Evolutionary conservation across 2,797 vertebrate genomes (phyloP), one percentile per base, ranked within the genome.

Genomic region (Urosaurus nigricauda): DNA sequence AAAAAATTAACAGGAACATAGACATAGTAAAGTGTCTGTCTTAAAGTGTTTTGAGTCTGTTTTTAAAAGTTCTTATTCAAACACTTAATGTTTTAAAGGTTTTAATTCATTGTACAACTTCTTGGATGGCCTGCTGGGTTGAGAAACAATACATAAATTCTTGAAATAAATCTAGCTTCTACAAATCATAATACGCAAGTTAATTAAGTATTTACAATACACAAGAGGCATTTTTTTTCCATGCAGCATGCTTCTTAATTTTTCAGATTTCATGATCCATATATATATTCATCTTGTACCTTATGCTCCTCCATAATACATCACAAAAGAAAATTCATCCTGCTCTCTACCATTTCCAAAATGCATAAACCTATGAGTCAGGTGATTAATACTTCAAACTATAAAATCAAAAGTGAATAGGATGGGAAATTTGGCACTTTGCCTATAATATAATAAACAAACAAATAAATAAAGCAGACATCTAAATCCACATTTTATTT

Each of bases 221-320:
- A 85, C 85, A 93, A 68, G 94, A 85, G 83, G 79, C 2, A 87
- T 79, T 81, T 91, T 11, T 43, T 88, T n/a, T n/a, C n/a, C 77
- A 89, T 75, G 1, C 91, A 91, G 88, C 68, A 78, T 68, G 37
- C 89, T 84, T 35, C 29, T 47, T 79, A 94, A 95, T 92, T 91
- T 70, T 88, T 86, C 56, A 91, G 29, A 40, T 87, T 94, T 95
- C 88, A 89, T 86, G 90, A 90, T 60, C 35, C 90, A 3, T n/a
- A 70, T 2, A 53, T 73, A n/a, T 85, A 88, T 85, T 88, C 88
- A 90, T 91, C 53, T 87, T 91, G 1, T 0, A 0, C 51, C 87
- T 89, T 87, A 73, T 88, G 92, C 93, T 87, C 89, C n/a, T 79
- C 35, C 51, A 58, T 17, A 92, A 93, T 37, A 40, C 37, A 43